Conservation (phyloP, 2,888 invertebrate species). For the Nomada fabriciana region DNA sequence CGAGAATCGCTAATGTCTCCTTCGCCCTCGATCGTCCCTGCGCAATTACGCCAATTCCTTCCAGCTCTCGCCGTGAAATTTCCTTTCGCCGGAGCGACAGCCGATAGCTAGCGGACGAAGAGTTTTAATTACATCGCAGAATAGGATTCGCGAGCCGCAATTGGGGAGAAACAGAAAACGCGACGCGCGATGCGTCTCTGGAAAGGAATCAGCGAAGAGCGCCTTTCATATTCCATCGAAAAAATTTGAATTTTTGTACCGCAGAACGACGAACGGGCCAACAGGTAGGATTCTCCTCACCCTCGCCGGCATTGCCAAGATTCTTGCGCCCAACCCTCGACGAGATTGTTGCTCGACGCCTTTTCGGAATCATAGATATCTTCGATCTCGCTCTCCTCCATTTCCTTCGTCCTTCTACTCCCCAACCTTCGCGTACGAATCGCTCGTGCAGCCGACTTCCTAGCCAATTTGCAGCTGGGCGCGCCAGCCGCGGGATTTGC, state of each 20-base stretch:
- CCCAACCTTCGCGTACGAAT: constrained; percentile 30
- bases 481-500: constrained; percentile 56
- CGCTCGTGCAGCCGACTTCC: constrained; percentile 29
- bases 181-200: neutral
- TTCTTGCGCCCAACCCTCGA: constrained; percentile 11
- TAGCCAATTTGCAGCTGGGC: constrained; percentile 37
- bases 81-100: no score
- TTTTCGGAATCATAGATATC: constrained; percentile 34
- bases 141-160: neutral
- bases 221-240: neutral
- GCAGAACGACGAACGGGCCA: constrained; percentile 21
- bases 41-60: constrained; percentile 1
- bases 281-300: constrained; percentile 42
- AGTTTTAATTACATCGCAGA: constrained; percentile 13
- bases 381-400: constrained; percentile 4
- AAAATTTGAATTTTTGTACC: constrained; percentile 40
- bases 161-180: neutral
- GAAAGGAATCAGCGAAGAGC: constrained; percentile 23
- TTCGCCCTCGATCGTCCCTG: neutral
- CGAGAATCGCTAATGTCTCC: neutral
- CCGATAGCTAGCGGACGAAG: neutral
- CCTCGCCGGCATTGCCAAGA: neutral
- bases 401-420: neutral
- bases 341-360: constrained; percentile 42
- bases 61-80: neutral